Evolutionary conservation across 2,888 invertebrate species (phyloP).

Genomic region (Drosophila nr. medialis): DNA sequence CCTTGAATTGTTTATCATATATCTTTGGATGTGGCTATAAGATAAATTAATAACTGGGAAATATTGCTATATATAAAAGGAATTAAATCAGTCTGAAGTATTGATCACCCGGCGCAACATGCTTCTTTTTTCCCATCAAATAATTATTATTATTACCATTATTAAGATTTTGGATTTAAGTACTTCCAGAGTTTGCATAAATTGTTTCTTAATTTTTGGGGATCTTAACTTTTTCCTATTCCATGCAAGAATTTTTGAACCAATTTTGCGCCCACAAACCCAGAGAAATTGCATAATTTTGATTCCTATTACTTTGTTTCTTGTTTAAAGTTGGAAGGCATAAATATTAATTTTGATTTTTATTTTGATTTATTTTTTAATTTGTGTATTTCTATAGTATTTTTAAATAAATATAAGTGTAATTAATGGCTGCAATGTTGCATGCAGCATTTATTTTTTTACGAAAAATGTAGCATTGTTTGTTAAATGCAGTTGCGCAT

Average conservation of each 20-base stretch:
- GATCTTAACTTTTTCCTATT: background rate
- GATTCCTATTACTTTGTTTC: background rate
- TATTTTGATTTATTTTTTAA: background rate
- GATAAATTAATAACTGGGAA: background rate
- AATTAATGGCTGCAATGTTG: conserved; percentile 42
- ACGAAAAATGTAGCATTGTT: conserved; percentile 7
- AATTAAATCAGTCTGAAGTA: too few relatives aligned
- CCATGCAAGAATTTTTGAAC: background rate
- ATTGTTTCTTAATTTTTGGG: fast-evolving
- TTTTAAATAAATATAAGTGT: conserved; percentile 11
- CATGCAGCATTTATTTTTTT: background rate
- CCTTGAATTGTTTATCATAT: fast-evolving
- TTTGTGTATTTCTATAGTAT: background rate
- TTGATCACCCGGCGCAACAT: too few relatives aligned
- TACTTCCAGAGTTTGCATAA: too few relatives aligned
- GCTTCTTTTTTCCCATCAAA: background rate
- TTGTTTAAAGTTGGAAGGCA: background rate
- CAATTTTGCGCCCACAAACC: background rate
- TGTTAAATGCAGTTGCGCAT: conserved; percentile 74
- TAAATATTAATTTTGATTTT: background rate
- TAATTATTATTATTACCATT: background rate
- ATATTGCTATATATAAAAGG: fast-evolving
- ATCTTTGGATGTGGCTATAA: fast-evolving
- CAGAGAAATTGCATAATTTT: too few relatives aligned
- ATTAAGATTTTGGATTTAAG: background rate